Percentiles rank a stretch among this genome's conserved stretches.
These are phyloP conservation scores for Scaptomyza pallida DNA, from an alignment of 1,140 invertebrate species.

Conservation along the genomic window DNA sequence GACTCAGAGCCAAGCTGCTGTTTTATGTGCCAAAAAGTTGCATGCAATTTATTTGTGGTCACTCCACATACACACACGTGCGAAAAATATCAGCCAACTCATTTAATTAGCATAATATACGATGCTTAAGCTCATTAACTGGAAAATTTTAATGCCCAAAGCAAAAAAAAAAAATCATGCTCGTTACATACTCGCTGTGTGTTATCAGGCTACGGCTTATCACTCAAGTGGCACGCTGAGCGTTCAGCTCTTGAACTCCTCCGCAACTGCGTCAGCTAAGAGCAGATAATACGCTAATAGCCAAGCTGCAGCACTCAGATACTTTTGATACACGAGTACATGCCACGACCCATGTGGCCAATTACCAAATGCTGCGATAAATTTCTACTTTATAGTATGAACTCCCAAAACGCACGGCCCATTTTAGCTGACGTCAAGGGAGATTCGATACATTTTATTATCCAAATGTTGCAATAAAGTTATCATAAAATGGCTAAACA, in stretches of 20 bases:
- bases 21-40: conserved; percentile 73
- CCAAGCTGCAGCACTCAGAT: background rate
- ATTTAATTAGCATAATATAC: conserved; percentile 76
- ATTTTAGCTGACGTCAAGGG: conserved; percentile 20
- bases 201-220: conserved; percentile 40
- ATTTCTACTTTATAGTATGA: conserved; percentile 1
- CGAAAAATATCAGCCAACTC: conserved; percentile 51
- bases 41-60: conserved; percentile 68
- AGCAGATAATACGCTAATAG: conserved; percentile 35
- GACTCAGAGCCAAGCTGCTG: conserved; percentile 28
- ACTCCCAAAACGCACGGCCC: background rate
- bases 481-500: conserved; percentile 33
- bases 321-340: background rate
- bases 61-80: conserved; percentile 21
- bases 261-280: conserved; percentile 38
- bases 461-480: conserved; percentile 11
- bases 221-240: conserved; percentile 46
- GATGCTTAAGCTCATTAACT: conserved; percentile 64
- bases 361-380: conserved; percentile 10
- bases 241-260: conserved; percentile 15
- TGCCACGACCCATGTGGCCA: background rate
- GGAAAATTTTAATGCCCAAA: conserved; percentile 48
- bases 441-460: background rate
- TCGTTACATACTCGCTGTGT: conserved; percentile 23
- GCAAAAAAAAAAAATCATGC: conserved; percentile 10